Evolutionary conservation across 1,140 invertebrate species (phyloP).

Genomic region (Ephestia elutella): DNA sequence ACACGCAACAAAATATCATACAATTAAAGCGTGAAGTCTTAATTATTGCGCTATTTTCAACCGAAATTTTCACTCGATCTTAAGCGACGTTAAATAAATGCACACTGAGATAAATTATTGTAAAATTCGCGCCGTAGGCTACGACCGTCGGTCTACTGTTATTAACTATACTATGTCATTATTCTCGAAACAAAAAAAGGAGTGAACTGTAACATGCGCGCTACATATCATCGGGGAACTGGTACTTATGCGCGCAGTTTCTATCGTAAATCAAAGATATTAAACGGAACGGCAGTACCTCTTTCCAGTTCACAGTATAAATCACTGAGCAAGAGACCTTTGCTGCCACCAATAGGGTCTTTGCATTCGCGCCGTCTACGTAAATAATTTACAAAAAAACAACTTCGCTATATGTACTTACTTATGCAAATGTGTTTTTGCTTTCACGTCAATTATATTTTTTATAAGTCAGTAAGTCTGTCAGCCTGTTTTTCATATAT

Average conservation of each 20-base stretch:
- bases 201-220: conserved; percentile 56
- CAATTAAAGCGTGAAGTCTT: conserved; percentile 15
- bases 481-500: too few relatives aligned
- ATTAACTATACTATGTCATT: conserved; percentile 65
- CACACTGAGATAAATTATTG: conserved; percentile 41
- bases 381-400: conserved; percentile 51
- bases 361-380: conserved; percentile 49
- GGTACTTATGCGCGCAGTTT: conserved; percentile 65
- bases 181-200: conserved; percentile 60
- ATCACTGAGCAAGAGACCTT: conserved; percentile 52
- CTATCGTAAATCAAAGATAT: conserved; percentile 74
- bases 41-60: conserved; percentile 7
- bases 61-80: conserved; percentile 7
- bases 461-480: too few relatives aligned
- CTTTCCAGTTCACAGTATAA: conserved; percentile 72
- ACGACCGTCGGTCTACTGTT: conserved; percentile 31
- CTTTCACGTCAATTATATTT: not conserved
- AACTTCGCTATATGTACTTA: not conserved
- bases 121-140: conserved; percentile 34
- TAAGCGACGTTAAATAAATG: conserved; percentile 27
- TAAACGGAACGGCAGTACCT: conserved; percentile 69
- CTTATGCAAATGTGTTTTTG: not conserved
- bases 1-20: conserved; percentile 14
- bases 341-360: conserved; percentile 56
- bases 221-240: conserved; percentile 66